phyloP scores from a whole-genome alignment of 2,888 invertebrate species.

The Rhagophthalmus giganteus region DNA sequence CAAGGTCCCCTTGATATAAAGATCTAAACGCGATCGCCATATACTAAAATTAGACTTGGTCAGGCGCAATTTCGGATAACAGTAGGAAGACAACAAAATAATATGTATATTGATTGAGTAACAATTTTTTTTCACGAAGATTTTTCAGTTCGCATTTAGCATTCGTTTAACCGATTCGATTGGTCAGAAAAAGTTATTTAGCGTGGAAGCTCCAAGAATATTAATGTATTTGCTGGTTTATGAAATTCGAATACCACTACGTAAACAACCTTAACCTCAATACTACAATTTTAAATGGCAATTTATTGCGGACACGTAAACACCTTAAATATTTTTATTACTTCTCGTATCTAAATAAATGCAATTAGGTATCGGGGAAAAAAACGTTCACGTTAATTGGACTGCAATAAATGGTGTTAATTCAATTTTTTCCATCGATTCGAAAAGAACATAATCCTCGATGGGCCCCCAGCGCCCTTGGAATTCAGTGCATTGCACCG shows the following conservation, averaged over 20 bases:
- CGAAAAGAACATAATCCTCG: slow-evolving; percentile 1
- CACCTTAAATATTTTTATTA: too few species aligned
- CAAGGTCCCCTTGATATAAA: slow-evolving; percentile 13
- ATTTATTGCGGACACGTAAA: too few species aligned
- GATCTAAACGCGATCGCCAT: not conserved
- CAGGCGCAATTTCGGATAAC: too few species aligned
- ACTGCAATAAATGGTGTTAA: too few species aligned
- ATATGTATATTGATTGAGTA: too few species aligned
- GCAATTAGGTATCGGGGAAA: not conserved
- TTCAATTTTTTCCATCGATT: too few species aligned
- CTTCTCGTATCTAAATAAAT: too few species aligned
- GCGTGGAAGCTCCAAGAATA: slow-evolving; percentile 1
- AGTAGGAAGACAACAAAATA: too few species aligned
- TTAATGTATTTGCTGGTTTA: slow-evolving; percentile 11
- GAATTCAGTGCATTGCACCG: slow-evolving; percentile 4
- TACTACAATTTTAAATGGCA: slow-evolving; percentile 15
- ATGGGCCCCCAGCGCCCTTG: slow-evolving; percentile 7
- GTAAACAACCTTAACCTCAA: slow-evolving; percentile 24
- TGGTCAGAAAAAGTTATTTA: too few species aligned
- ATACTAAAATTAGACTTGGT: not conserved
- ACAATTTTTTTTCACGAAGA: too few species aligned
- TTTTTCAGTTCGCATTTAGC: too few species aligned
- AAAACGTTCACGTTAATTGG: not conserved
- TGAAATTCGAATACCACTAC: slow-evolving; percentile 13
- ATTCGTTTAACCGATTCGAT: too few species aligned